Base-by-base conservation (phyloP, 2,797 vertebrate genomes). In the Eidolon dupreanum region DNA sequence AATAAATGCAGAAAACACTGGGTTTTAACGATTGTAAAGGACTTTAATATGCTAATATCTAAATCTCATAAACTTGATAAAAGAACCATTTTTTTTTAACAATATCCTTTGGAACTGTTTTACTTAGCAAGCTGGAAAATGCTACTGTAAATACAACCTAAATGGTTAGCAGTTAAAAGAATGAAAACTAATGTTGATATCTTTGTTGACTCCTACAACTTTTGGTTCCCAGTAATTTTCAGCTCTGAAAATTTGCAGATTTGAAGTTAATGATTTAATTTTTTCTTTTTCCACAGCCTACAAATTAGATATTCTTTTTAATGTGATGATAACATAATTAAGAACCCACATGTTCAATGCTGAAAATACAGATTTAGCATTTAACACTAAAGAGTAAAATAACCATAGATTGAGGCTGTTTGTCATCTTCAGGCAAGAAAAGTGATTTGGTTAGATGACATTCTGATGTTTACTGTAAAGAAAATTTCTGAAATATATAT, bases 301-400 rank as follows among this genome's bases (percentile, higher is more conserved):
- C 61, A 88, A 74, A 66, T 82, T 68, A 78, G 53, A 31, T 87
- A 66, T 71, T 93, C 71, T 95, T 73, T 92, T 87, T 38, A 59
- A 88, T 61, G 12, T 84, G 63, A 41, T 88, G 49, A 15, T 87
- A 74, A 49, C 33, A 87, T n/a, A 95, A 81, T 92, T 84, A 70
- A 75, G 63, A 95, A 53, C 43, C 26, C 16, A 83, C n/a, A 16
- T 65, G 17, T 61, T 38, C 51, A 74, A 33, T 75, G 36, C 19
- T 55, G 49, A 63, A 97, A 85, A 66, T 73, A 31, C 26, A 90
- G n/a, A 17, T 85, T 92, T 94, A 13, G 57, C 78, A 1, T 93
- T 33, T 75, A 92, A 66, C 16, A 86, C 33, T 78, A 28, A 91
- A 86, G 74, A 31, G 8, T 75, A 95, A 90, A 91, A 75, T 70